Evolutionary conservation across 2,113 vertebrate genomes (phyloP).

Genomic region (Campylomormyrus numenius): DNA sequence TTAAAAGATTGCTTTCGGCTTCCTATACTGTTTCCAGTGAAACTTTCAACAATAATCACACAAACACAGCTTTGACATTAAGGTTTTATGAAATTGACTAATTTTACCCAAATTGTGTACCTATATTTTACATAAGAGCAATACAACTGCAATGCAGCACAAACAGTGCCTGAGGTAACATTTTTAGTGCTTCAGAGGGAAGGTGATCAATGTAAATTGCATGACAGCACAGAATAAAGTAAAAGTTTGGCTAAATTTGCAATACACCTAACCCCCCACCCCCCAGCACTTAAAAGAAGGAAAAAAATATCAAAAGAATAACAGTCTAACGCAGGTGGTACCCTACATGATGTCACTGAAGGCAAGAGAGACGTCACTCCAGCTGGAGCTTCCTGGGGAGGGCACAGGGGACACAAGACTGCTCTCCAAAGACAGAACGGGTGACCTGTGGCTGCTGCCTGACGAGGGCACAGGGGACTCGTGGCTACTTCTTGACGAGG

Average conservation of each 20-base stretch:
- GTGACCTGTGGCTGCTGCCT: not conserved
- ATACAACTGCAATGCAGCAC: not conserved
- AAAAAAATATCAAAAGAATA: not conserved
- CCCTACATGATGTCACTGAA: not conserved
- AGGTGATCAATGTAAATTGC: not conserved
- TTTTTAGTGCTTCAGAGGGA: not conserved
- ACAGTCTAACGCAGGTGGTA: not conserved
- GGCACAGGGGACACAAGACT: conserved; percentile 35
- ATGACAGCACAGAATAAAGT: not conserved
- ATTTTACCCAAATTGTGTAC: not conserved
- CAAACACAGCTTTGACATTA: conserved; percentile 1
- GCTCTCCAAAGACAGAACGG: conserved; percentile 21
- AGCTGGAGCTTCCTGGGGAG: conserved; percentile 27
- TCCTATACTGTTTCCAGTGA: not conserved
- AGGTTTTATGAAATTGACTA: not conserved
- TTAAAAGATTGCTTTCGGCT: not conserved
- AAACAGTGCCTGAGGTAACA: not conserved
- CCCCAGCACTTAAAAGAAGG: not conserved
- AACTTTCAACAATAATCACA: not conserved
- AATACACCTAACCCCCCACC: not conserved
- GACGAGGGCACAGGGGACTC: not conserved
- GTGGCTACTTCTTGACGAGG: not conserved
- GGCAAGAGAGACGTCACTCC: not conserved
- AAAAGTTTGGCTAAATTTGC: not conserved
- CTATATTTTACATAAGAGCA: not conserved